These are phyloP conservation scores for Leptonema lineaticorne DNA, from an alignment of 1,140 invertebrate genomes.

Conservation along the genomic window DNA sequence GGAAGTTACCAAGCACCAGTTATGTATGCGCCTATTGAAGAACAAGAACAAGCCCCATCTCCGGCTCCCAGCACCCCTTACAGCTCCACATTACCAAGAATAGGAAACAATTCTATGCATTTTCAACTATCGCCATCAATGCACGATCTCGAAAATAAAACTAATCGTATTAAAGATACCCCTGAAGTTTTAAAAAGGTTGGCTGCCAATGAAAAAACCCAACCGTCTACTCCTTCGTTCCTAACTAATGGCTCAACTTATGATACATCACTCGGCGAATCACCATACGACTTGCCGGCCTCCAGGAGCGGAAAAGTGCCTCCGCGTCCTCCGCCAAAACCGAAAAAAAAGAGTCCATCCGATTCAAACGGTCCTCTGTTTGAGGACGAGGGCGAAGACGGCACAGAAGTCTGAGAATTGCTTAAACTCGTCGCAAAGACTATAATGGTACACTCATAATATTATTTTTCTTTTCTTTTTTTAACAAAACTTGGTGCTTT, in stretches of 20 bases:
- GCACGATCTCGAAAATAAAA: constrained; percentile 51
- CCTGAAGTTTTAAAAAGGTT: constrained; percentile 8
- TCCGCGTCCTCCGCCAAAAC: constrained; percentile 77
- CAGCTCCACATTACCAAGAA: constrained; percentile 46
- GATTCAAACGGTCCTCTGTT: constrained; percentile 66
- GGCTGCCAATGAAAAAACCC: constrained; percentile 23
- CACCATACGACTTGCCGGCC: background rate
- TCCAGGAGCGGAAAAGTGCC: constrained; percentile 68
- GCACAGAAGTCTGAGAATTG: constrained; percentile 73
- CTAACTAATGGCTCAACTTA: constrained; percentile 23
- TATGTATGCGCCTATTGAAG: constrained; percentile 66
- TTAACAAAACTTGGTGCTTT: constrained; percentile 22
- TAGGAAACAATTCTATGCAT: constrained; percentile 49
- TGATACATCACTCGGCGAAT: constrained; percentile 15
- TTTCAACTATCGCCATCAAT: constrained; percentile 46
- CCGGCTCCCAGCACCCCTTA: constrained; percentile 47
- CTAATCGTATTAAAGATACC: constrained; percentile 54
- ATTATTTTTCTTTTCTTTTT: background rate
- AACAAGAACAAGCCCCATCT: constrained; percentile 57
- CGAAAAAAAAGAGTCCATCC: constrained; percentile 67
- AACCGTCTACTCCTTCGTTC: background rate
- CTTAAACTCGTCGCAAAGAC: constrained; percentile 35
- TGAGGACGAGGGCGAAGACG: constrained; percentile 83
- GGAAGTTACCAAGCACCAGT: constrained; percentile 51
- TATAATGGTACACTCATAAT: constrained; percentile 31